Evolutionary conservation across 2,113 vertebrate genomes (phyloP), one percentile per base, ranked within the genome.

Genomic region (Lutjanus erythropterus): DNA sequence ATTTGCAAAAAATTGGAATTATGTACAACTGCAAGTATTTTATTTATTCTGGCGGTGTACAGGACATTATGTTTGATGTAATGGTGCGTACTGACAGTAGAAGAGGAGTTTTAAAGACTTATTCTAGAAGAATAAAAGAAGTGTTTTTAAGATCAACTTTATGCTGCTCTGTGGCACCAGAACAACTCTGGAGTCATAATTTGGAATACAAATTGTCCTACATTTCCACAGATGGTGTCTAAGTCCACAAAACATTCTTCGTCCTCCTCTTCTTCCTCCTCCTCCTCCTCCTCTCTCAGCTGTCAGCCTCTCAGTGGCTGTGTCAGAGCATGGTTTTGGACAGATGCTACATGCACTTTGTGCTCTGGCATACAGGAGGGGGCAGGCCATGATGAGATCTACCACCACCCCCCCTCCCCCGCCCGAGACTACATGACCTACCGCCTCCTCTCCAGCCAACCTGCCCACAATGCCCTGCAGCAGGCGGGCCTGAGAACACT

Each of bases 271-370:
- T 35, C 53, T 16, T 39, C 35, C 25, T 52, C 33, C 1, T 47
- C 29, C 23, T 35, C 53, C 19, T 39, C 35, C 25, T 52, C 71
- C 55, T 53, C 37, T 44, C 46, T 68, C 89, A 83, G 53, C 37
- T 62, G 88, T 91, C 90, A 64, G 92, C 94, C 94, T 91, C 94
- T 91, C 92, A 91, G 94, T 79, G 88, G 90, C 88, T 91, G 91
- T 15, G 93, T 95, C 89, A 94, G 93, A 94, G 92, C 74, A 93
- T 93, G 92, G 46, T 86, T 91, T 89, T 92, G 88, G 66, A 92
- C 85, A 93, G 92, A 95, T 89, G 93, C 91, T 46, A 91, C 97
- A 97, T 97, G 97, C 97, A 96, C 77, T 68, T 62, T 44, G 76
- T 83, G 71, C 70, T 42, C 67, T 66, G 77, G 74, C 39, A 53